Conservation (phyloP, 1,140 invertebrate genomes). For the Parasteatoda tepidariorum region DNA sequence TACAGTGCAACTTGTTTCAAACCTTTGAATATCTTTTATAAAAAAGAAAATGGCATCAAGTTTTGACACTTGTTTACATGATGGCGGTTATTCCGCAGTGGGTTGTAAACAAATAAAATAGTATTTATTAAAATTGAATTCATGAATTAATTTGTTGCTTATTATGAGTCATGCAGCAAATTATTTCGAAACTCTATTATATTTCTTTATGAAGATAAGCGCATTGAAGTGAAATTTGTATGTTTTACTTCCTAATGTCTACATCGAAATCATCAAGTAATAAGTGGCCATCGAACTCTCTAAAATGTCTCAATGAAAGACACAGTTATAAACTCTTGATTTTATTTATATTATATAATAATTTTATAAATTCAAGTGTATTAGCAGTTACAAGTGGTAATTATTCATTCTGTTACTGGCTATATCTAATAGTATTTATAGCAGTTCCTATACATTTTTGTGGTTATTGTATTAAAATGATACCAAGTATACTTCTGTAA, state of each 20-base stretch:
- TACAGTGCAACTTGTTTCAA: no score
- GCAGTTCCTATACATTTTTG: neutral
- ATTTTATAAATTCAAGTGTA: conserved; percentile 29
- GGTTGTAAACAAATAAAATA: conserved; percentile 16
- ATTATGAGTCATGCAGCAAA: neutral
- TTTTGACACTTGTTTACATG: conserved; percentile 37
- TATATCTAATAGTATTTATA: neutral
- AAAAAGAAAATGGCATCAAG: neutral
- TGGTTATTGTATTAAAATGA: neutral
- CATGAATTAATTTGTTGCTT: neutral
- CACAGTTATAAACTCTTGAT: conserved; percentile 12
- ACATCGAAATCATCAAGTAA: conserved; percentile 38
- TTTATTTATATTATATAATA: conserved; percentile 17
- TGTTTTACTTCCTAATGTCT: conserved; percentile 48
- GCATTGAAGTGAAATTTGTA: conserved; percentile 10
- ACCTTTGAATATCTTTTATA: neutral
- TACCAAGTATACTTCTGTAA: neutral
- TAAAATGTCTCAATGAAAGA: conserved; percentile 17
- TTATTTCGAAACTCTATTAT: neutral
- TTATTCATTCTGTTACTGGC: neutral
- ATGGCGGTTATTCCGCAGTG: conserved; percentile 17
- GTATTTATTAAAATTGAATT: neutral
- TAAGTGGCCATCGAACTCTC: conserved; percentile 55
- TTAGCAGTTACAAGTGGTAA: conserved; percentile 53
- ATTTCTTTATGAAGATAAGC: neutral